Percentiles rank a stretch among this genome's conserved stretches.
Evolutionary conservation across 2,797 vertebrate genomes (phyloP).

Genomic region (Danio aesculapii): DNA sequence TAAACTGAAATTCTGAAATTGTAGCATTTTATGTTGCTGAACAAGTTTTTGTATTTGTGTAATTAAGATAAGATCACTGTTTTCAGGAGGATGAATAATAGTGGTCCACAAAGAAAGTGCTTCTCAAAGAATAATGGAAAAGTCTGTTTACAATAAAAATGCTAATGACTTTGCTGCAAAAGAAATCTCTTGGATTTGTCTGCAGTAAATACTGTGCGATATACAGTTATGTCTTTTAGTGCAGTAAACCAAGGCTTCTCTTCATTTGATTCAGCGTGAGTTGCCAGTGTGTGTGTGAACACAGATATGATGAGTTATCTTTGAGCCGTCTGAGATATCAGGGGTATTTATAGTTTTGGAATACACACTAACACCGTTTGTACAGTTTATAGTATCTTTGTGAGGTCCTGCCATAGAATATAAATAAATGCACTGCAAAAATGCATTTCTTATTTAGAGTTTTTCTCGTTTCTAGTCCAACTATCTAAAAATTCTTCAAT

Average conservation of each 20-base stretch:
- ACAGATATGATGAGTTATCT: not conserved
- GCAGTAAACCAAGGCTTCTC: constrained; percentile 13
- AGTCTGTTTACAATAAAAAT: constrained; percentile 54
- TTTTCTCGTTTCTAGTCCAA: too few species aligned
- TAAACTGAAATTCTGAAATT: constrained; percentile 43
- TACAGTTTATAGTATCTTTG: too few species aligned
- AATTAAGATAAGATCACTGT: constrained; percentile 54
- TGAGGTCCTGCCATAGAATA: too few species aligned
- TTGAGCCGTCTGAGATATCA: not conserved
- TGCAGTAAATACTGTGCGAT: constrained; percentile 5
- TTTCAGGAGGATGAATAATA: constrained; percentile 34
- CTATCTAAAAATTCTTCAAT: too few species aligned
- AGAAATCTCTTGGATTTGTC: constrained; percentile 14
- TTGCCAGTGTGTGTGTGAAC: constrained; percentile 3
- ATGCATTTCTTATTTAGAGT: too few species aligned
- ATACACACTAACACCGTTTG: not conserved
- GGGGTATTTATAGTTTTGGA: constrained; percentile 19
- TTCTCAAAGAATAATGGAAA: constrained; percentile 41
- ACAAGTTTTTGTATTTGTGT: constrained; percentile 46
- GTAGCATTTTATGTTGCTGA: constrained; percentile 34
- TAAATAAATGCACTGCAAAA: too few species aligned
- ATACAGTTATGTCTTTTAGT: not conserved
- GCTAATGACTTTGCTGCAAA: constrained; percentile 45
- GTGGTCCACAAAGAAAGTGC: not conserved
- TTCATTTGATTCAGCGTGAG: constrained; percentile 21